phyloP scores from a whole-genome alignment of 2,888 invertebrate genomes.

The Diarsia dahlii region DNA sequence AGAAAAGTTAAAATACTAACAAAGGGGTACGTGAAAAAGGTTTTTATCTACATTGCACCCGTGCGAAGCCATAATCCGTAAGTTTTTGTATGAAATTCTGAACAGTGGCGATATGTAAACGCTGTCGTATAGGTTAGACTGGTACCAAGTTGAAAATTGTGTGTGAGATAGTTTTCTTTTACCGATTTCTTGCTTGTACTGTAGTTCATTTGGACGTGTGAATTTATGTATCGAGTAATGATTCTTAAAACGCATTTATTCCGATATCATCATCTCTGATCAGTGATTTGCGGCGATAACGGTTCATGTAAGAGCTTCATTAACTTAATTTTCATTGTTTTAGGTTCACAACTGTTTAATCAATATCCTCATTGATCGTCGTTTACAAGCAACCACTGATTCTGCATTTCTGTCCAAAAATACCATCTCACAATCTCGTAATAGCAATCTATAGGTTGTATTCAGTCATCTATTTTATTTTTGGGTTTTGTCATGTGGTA shows the following conservation, averaged over 20 bases:
- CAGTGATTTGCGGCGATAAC: background rate
- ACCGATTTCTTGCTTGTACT: background rate
- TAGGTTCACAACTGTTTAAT: constrained; percentile 37
- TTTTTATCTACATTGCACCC: too few relatives aligned
- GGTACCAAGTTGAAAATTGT: background rate
- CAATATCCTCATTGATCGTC: constrained; percentile 28
- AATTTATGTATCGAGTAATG: background rate
- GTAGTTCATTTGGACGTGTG: background rate
- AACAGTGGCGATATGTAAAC: background rate
- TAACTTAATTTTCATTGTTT: constrained; percentile 49
- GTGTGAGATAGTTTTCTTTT: background rate
- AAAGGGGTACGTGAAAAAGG: too few relatives aligned
- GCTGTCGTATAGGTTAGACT: background rate
- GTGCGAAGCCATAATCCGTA: too few relatives aligned
- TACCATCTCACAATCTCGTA: constrained; percentile 13
- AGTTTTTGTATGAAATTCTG: background rate
- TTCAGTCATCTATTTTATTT: constrained; percentile 22
- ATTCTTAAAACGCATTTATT: background rate
- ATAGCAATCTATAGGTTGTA: constrained; percentile 46
- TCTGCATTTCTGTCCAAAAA: constrained; percentile 15
- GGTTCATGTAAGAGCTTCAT: background rate
- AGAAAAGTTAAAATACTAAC: too few relatives aligned
- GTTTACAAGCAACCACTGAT: constrained; percentile 29
- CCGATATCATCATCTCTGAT: background rate
- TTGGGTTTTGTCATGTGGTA: constrained; percentile 51